A percentile compares a stretch with the other conserved stretches of the same genome.
Evolutionary conservation across 2,797 vertebrate species (phyloP).

Genomic region (Sphenopsis melanotis): DNA sequence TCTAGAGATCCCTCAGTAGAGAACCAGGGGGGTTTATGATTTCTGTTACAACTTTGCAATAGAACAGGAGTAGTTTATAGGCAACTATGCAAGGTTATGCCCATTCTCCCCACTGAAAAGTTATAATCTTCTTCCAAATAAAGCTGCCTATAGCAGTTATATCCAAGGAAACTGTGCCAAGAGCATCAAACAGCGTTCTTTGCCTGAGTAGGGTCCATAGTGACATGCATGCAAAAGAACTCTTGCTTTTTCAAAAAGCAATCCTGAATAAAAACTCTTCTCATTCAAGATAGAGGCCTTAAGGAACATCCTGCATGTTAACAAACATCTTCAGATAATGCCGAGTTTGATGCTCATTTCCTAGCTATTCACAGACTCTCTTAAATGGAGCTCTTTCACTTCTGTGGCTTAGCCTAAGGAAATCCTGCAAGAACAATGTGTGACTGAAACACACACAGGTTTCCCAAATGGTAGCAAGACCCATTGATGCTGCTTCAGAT

Average conservation of each 20-base stretch:
- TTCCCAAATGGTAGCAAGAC: slow-evolving; percentile 63
- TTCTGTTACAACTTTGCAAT: not conserved
- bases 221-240: slow-evolving; percentile 68
- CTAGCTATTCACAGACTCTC: slow-evolving; percentile 72
- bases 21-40: not conserved
- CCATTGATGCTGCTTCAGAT: slow-evolving; percentile 49
- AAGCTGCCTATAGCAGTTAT: not conserved
- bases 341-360: slow-evolving; percentile 78
- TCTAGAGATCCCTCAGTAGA: not conserved
- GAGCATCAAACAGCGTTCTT: slow-evolving; percentile 20
- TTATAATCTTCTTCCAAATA: not conserved
- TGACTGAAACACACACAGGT: slow-evolving; percentile 67
- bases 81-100: not conserved
- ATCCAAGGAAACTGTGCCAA: slow-evolving; percentile 27
- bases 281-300: slow-evolving; percentile 71
- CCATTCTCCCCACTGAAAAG: not conserved
- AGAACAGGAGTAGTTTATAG: not conserved
- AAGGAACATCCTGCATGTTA: slow-evolving; percentile 76
- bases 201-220: slow-evolving; percentile 28
- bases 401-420: slow-evolving; percentile 76
- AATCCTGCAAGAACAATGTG: slow-evolving; percentile 74
- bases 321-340: slow-evolving; percentile 79
- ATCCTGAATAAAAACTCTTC: slow-evolving; percentile 73
- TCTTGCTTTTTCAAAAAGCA: slow-evolving; percentile 60
- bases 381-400: slow-evolving; percentile 79